phyloP scores from a whole-genome alignment of 2,113 vertebrate species.

The Sorex araneus region DNA sequence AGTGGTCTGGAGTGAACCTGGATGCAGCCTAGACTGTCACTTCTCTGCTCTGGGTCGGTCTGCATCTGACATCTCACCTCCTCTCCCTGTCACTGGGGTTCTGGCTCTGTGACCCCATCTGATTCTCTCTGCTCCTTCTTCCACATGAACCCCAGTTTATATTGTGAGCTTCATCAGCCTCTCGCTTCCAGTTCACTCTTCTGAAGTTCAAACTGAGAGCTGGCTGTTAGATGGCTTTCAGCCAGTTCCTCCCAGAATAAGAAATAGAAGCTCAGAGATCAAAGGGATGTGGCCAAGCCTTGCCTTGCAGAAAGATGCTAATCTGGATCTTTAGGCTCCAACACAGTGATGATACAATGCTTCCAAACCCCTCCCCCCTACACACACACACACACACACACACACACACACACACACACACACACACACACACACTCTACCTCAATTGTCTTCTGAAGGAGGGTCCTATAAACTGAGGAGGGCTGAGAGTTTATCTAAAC shows the following conservation, averaged over 20 bases:
- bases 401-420: too few relatives aligned
- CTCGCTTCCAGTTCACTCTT: not conserved
- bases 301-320: not conserved
- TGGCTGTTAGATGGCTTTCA: not conserved
- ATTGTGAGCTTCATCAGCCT: not conserved
- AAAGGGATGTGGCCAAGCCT: not conserved
- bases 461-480: too few relatives aligned
- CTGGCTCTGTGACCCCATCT: not conserved
- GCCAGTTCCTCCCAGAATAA: not conserved
- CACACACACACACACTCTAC: too few relatives aligned
- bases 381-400: too few relatives aligned
- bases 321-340: not conserved
- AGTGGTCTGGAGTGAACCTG: slow-evolving; percentile 14
- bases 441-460: not conserved
- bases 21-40: not conserved
- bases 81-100: too few relatives aligned
- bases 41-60: not conserved
- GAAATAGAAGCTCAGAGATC: not conserved
- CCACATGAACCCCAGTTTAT: not conserved
- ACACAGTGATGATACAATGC: not conserved
- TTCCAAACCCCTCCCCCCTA: not conserved
- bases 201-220: not conserved
- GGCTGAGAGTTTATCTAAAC: not conserved
- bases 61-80: not conserved
- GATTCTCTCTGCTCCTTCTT: accelerated